Conservation (phyloP, 2,888 invertebrate genomes). For the Colletes collaris region DNA sequence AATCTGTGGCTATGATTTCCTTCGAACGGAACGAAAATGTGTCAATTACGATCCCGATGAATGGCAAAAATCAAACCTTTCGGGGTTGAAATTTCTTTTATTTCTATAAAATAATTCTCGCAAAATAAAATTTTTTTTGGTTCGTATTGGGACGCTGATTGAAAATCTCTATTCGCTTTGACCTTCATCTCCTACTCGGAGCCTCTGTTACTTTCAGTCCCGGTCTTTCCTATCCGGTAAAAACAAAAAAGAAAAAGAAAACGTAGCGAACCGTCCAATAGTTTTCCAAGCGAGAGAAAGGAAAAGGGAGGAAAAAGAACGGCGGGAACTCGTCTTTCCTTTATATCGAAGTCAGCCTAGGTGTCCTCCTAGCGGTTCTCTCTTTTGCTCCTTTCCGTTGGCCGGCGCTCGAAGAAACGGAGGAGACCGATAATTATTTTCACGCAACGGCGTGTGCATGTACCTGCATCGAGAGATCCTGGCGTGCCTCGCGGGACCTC, state of each 20-base stretch:
- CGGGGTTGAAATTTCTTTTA: too few relatives aligned
- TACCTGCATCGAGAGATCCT: constrained; percentile 56
- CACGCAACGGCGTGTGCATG: constrained; percentile 69
- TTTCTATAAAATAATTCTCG: too few relatives aligned
- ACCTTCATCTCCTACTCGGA: too few relatives aligned
- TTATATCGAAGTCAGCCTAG: constrained; percentile 37
- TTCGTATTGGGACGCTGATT: too few relatives aligned
- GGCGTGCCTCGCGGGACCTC: constrained; percentile 68
- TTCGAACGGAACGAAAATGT: too few relatives aligned
- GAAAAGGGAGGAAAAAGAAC: constrained; percentile 34
- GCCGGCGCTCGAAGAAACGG: constrained; percentile 43
- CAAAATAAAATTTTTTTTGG: too few relatives aligned
- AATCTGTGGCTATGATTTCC: too few relatives aligned
- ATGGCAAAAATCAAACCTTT: too few relatives aligned
- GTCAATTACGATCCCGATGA: too few relatives aligned
- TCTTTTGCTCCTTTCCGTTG: constrained; percentile 28
- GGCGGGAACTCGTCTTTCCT: constrained; percentile 40
- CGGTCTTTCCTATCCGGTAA: too few relatives aligned
- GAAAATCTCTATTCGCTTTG: too few relatives aligned
- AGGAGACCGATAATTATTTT: constrained; percentile 73
- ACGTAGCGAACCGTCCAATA: not conserved
- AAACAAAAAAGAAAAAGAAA: not conserved
- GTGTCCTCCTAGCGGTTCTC: constrained; percentile 35
- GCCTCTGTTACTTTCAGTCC: too few relatives aligned
- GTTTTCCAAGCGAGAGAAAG: constrained; percentile 15